Evolutionary conservation across 2,797 vertebrate species (phyloP).

Genomic region (Pseudochirops cupreus): DNA sequence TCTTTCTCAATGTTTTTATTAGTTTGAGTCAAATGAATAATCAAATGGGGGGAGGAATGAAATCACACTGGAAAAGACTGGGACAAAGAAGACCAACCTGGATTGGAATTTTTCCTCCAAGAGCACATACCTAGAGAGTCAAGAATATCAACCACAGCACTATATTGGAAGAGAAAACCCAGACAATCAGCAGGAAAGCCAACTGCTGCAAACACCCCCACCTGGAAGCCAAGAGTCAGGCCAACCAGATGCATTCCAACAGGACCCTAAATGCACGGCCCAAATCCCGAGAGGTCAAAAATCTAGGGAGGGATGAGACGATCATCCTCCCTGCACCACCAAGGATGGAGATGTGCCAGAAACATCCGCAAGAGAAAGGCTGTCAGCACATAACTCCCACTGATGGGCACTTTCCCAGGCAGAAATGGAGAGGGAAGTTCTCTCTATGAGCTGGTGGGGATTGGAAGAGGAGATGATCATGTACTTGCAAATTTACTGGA

Average conservation of each 20-base stretch:
- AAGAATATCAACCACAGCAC: background rate
- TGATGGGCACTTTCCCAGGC: background rate
- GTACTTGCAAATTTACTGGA: conserved; percentile 22
- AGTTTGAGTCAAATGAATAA: background rate
- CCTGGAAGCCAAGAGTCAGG: background rate
- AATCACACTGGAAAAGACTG: background rate
- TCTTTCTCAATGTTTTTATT: background rate
- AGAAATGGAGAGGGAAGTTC: background rate
- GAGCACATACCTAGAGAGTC: background rate
- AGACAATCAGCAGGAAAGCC: background rate
- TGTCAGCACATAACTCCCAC: background rate
- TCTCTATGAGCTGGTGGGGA: conserved; percentile 10
- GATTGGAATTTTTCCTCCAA: background rate
- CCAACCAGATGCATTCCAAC: background rate
- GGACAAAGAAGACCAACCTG: background rate
- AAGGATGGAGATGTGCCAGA: background rate
- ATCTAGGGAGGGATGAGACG: background rate
- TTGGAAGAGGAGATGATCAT: background rate
- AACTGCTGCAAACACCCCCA: background rate
- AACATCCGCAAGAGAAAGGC: background rate
- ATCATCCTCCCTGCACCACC: background rate
- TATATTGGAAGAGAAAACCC: background rate
- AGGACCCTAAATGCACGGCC: too few species aligned
- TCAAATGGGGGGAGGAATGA: background rate
- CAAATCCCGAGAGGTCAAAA: background rate